Evolutionary conservation across 2,113 vertebrate genomes (phyloP).

Genomic region (Pelusios castaneus): DNA sequence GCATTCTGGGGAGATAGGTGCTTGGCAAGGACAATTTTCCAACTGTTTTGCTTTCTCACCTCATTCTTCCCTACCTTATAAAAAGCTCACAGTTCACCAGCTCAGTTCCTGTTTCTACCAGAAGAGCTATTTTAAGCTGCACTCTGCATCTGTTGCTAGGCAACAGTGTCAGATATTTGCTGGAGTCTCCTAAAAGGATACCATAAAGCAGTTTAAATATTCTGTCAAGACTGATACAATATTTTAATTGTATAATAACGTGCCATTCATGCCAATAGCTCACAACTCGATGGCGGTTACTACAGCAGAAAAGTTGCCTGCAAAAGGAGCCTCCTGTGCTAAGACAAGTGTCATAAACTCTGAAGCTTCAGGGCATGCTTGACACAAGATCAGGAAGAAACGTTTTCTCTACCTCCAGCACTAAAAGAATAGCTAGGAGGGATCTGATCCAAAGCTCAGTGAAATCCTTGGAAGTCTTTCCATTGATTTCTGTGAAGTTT

Average conservation of each 20-base stretch:
- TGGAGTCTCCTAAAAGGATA: neutral
- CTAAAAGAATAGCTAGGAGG: neutral
- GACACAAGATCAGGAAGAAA: neutral
- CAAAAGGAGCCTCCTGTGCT: neutral
- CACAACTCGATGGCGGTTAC: neutral
- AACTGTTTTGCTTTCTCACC: slow-evolving; percentile 43
- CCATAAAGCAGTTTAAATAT: neutral
- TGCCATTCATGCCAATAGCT: neutral
- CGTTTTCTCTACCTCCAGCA: neutral
- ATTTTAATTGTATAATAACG: neutral
- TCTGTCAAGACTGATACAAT: neutral
- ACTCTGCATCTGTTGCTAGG: slow-evolving; percentile 65
- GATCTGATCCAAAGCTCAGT: neutral
- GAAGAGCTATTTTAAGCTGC: slow-evolving; percentile 54
- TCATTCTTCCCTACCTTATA: slow-evolving; percentile 19
- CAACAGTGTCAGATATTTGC: slow-evolving; percentile 22
- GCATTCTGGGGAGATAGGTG: neutral
- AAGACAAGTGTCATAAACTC: neutral
- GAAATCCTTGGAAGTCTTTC: neutral
- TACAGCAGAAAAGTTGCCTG: neutral
- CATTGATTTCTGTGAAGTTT: neutral
- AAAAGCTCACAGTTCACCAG: slow-evolving; percentile 49
- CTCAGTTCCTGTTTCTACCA: slow-evolving; percentile 33
- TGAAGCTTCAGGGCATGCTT: neutral
- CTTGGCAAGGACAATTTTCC: slow-evolving; percentile 44